Conservation (phyloP, 2,113 vertebrate species). For the Oryzias curvinotus region DNA sequence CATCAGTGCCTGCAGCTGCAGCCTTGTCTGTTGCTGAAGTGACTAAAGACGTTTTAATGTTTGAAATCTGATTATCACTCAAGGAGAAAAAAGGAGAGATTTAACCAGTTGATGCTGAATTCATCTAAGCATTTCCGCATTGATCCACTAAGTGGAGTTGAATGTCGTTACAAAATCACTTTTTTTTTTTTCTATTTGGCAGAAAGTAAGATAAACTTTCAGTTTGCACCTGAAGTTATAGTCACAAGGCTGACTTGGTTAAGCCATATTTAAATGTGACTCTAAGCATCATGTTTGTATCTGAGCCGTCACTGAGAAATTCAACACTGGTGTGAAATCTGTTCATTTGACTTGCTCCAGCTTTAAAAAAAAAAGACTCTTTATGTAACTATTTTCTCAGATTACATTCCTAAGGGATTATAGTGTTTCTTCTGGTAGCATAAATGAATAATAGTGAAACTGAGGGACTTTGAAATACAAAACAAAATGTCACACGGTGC, state of each 20-base stretch:
- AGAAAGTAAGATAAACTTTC: no score
- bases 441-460: not conserved
- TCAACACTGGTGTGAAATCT: not conserved
- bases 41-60: conserved; percentile 14
- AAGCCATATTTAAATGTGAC: no score
- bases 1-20: not conserved
- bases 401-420: conserved; percentile 32
- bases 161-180: no score
- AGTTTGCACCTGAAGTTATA: no score
- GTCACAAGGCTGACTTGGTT: no score
- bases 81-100: not conserved
- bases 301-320: not conserved
- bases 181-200: no score
- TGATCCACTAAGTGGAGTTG: no score
- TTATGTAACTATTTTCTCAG: conserved; percentile 55
- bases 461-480: conserved; percentile 16
- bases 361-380: no score
- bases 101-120: not conserved
- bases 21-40: not conserved
- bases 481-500: not conserved
- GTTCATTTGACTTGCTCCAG: conserved; percentile 13
- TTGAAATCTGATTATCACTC: not conserved
- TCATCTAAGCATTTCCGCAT: no score
- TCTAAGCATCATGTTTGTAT: no score
- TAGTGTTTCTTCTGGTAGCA: not conserved